Base-by-base conservation (phyloP, 2,797 vertebrate species). In the Lophius americanus region DNA sequence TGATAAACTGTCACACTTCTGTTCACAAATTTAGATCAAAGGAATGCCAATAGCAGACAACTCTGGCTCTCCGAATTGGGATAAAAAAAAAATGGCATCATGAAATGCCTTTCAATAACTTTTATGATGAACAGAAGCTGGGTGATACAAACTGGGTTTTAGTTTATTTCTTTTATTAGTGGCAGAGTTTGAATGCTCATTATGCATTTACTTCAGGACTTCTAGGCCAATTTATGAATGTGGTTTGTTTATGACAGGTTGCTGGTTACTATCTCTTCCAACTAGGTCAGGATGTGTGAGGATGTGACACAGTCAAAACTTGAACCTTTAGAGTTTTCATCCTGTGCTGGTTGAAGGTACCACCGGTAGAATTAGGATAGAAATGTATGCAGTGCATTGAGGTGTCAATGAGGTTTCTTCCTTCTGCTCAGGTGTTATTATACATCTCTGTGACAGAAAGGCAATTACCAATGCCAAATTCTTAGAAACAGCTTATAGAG, bases 331-430 rank as follows among this genome's bases (percentile, higher is more conserved):
- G 73, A 75, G 57, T 67, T 77, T 64, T 47, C 62, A 64, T 14
- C 9, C 43, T 42, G 48, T 41, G 50, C 53, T 36, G 33, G 63
- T 44, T 51, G 48, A 71, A 65, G 52, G 42, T 64, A 35, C 55
- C 48, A 23, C 3, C 51, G 8, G 60, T 48, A 54, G 38, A 49
- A 36, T 74, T 74, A 76, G 72, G 23, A 23, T 23, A 23, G 23
- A 87, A 84, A 90, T 85, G 37, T 64, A 75, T 85, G 73, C 76
- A 51, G 82, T 59, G 73, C 60, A 80, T 59, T 65, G 66, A 81
- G 80, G 44, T 82, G 75, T 57, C 64, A 79, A 70, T 51, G 47
- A 65, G 50, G 36, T 51, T 35, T 14, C 9, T 9, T 39, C 46
- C 50, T 47, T 32, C 54, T 44, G 13, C 14, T n/a, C 75, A 64